Conservation (phyloP, 1,140 invertebrate genomes). For the Penaeus indicus region DNA sequence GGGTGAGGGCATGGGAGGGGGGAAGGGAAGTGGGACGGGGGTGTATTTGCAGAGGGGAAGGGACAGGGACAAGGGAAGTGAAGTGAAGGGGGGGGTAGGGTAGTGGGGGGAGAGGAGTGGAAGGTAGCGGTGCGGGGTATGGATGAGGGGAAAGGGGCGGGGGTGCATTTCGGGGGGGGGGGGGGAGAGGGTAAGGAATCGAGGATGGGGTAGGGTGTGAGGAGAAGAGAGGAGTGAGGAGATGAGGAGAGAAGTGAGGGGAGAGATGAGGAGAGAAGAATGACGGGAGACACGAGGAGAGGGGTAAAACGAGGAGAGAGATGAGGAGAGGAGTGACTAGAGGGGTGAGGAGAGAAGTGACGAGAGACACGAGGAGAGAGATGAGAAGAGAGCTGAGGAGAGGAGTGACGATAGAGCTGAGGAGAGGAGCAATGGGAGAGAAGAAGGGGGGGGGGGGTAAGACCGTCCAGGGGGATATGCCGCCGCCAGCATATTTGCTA, state of each 20-base stretch:
- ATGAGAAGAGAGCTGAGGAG: background rate
- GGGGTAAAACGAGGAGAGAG: background rate
- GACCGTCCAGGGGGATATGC: background rate
- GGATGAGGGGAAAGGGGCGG: background rate
- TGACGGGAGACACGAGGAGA: background rate
- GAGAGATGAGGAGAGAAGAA: background rate
- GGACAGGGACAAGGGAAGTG: background rate
- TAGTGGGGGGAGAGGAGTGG: background rate
- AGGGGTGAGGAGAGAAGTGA: background rate
- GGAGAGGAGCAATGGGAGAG: conserved; percentile 23
- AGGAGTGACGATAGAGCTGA: background rate
- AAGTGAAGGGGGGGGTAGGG: background rate
- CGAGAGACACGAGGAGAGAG: background rate
- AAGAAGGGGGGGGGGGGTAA: background rate
- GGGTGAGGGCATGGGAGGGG: background rate
- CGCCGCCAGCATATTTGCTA: no score
- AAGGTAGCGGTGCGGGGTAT: no score
- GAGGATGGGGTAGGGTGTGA: background rate
- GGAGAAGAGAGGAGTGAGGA: background rate
- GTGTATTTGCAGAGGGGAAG: background rate
- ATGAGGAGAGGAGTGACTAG: background rate
- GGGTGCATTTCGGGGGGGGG: background rate
- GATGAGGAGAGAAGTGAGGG: background rate
- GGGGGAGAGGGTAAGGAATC: background rate
- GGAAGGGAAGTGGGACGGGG: background rate